These are phyloP conservation scores for Pagetopsis macropterus DNA, from an alignment of 2,797 vertebrate species.

Conservation along the genomic window DNA sequence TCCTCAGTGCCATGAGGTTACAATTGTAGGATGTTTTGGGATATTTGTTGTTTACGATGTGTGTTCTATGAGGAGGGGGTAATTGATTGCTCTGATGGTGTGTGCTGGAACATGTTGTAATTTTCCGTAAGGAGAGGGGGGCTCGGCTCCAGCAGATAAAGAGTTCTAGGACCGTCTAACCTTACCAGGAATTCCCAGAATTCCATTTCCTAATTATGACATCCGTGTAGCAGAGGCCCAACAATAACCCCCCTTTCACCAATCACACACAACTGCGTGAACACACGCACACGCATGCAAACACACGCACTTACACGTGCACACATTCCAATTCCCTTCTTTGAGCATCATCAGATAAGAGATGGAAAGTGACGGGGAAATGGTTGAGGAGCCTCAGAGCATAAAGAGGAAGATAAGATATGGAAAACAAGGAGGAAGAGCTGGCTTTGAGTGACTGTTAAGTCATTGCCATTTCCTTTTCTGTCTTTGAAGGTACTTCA, in stretches of 20 bases:
- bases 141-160: constrained; percentile 74
- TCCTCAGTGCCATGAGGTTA: constrained; percentile 77
- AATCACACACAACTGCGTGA: constrained; percentile 42
- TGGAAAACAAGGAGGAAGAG: neutral
- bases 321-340: constrained; percentile 47
- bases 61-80: constrained; percentile 78
- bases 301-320: neutral
- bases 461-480: constrained; percentile 5
- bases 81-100: constrained; percentile 81
- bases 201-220: constrained; percentile 82
- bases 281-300: constrained; percentile 36
- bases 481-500: constrained; percentile 13
- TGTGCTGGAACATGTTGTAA: constrained; percentile 80
- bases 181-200: constrained; percentile 80
- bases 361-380: constrained; percentile 23
- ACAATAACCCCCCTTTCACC: constrained; percentile 20
- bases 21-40: constrained; percentile 79
- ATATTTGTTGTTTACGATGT: constrained; percentile 81
- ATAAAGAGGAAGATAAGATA: constrained; percentile 13
- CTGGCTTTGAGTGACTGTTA: neutral
- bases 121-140: constrained; percentile 79
- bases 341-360: constrained; percentile 43
- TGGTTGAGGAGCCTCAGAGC: constrained; percentile 20
- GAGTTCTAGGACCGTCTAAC: constrained; percentile 70
- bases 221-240: constrained; percentile 65